Conservation (phyloP, 2,113 vertebrate genomes). For the Rhynchomys soricoides region DNA sequence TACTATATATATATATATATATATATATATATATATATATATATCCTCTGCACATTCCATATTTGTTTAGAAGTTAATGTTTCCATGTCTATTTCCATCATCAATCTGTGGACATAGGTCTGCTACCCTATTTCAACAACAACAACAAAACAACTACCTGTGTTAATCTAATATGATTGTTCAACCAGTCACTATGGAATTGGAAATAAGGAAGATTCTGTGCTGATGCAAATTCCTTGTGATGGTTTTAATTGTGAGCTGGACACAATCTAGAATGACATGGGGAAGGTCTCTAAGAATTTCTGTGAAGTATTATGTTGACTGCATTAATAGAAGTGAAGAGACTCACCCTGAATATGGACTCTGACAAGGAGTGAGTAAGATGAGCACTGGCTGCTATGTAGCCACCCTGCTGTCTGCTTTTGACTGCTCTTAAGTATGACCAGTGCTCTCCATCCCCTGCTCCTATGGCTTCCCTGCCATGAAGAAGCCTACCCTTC, state of each 20-base stretch:
- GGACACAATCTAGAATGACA: neutral
- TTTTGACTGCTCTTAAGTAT: neutral
- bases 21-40: neutral
- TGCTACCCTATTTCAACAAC: neutral
- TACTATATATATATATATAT: neutral
- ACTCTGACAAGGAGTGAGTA: neutral
- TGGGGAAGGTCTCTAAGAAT: neutral
- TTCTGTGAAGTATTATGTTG: neutral
- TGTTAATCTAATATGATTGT: neutral
- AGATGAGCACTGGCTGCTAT: too few relatives aligned
- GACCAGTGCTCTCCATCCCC: neutral
- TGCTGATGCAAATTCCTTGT: neutral
- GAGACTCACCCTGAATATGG: neutral
- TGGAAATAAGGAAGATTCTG: constrained; percentile 29
- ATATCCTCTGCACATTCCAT: neutral
- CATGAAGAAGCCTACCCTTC: too few relatives aligned
- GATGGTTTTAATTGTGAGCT: neutral
- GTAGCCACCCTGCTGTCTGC: too few relatives aligned
- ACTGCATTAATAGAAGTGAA: neutral
- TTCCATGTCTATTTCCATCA: neutral
- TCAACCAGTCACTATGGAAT: constrained; percentile 4
- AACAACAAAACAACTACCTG: neutral
- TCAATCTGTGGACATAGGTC: neutral
- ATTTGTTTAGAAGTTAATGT: constrained; percentile 43
- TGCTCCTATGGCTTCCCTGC: neutral